Evolutionary conservation across 2,888 invertebrate genomes (phyloP).

Genomic region (Hirudinaria manillensis): DNA sequence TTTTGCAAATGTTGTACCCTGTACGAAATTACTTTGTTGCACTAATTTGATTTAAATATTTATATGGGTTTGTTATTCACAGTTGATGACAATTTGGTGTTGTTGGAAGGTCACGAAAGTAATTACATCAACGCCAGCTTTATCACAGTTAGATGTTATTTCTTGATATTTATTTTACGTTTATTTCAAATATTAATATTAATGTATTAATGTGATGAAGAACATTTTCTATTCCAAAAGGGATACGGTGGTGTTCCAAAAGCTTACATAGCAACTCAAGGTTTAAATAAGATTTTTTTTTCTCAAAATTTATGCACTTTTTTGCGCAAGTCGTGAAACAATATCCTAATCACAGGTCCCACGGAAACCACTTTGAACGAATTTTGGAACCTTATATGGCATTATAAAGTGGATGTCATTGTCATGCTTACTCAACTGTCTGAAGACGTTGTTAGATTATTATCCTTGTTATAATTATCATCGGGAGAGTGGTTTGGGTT

Average conservation of each 20-base stretch:
- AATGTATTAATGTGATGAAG: not conserved
- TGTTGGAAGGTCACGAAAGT: not conserved
- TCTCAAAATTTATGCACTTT: not conserved
- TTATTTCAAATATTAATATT: not conserved
- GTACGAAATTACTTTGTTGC: not conserved
- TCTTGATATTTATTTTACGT: not conserved
- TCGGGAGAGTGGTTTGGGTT: too few species aligned
- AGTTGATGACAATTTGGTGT: constrained; percentile 15
- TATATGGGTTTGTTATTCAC: not conserved
- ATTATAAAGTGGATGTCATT: not conserved
- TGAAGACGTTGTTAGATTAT: not conserved
- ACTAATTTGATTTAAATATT: not conserved
- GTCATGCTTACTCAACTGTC: constrained; percentile 1
- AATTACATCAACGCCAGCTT: constrained; percentile 20
- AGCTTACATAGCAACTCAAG: constrained; percentile 16
- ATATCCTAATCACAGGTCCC: not conserved
- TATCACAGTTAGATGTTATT: not conserved
- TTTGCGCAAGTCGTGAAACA: not conserved
- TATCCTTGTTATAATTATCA: not conserved
- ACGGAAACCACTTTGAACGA: not conserved
- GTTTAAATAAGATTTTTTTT: not conserved
- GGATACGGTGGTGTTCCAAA: not conserved
- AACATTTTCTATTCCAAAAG: not conserved
- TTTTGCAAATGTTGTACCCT: not conserved
- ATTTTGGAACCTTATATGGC: constrained; percentile 15